These are phyloP conservation scores for Euleptes europaea DNA, from an alignment of 2,113 vertebrate species.

Conservation along the genomic window DNA sequence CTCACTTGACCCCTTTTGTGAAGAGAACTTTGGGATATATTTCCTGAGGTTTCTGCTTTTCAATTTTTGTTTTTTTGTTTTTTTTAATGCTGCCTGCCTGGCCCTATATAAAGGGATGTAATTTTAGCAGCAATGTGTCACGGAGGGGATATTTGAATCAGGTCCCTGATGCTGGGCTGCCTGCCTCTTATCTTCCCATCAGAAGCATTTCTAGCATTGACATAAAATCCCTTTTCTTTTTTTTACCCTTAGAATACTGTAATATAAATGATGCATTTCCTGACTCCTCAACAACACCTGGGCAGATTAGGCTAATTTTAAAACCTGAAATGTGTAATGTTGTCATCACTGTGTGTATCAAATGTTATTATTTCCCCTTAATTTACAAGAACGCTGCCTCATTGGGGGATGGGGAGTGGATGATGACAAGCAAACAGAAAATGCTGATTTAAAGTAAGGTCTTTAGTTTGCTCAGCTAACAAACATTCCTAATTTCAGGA, in stretches of 20 bases:
- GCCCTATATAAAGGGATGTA: neutral
- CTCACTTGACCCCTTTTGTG: too few species aligned
- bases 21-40: neutral
- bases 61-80: neutral
- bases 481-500: neutral
- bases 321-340: neutral
- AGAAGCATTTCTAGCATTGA: neutral
- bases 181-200: neutral
- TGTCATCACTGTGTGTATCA: neutral
- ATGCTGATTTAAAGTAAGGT: neutral
- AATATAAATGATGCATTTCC: neutral
- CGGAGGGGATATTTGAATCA: neutral
- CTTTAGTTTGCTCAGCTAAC: neutral
- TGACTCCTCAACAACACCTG: neutral
- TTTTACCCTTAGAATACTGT: neutral
- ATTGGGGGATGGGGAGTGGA: neutral
- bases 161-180: neutral
- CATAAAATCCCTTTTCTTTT: slow-evolving; percentile 9
- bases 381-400: neutral
- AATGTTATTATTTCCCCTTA: neutral
- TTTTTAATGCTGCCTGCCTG: neutral
- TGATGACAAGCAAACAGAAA: neutral
- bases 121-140: neutral
- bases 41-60: neutral
- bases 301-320: neutral